Percentiles rank a stretch among this genome's conserved stretches.
phyloP scores from a whole-genome alignment of 2,797 vertebrate species.

The Tenualosa ilisha region DNA sequence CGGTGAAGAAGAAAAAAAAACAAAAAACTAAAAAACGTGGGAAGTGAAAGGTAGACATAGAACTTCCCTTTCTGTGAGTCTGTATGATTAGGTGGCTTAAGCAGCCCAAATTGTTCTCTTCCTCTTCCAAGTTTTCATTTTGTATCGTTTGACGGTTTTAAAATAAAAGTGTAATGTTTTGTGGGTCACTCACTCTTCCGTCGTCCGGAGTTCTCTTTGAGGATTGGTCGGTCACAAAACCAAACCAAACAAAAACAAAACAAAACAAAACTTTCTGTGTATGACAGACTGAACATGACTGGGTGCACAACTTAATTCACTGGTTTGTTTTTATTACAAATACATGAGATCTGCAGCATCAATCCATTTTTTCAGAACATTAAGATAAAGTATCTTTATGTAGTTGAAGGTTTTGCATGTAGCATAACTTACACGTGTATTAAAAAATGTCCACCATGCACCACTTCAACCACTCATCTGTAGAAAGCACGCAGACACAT shows the following conservation, averaged over 20 bases:
- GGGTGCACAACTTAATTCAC: background rate
- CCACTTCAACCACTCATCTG: background rate
- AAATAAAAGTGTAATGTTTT: slow-evolving; percentile 77
- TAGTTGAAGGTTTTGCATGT: background rate
- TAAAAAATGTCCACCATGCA: slow-evolving; percentile 9
- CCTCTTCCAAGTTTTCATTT: slow-evolving; percentile 68
- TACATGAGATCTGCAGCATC: background rate
- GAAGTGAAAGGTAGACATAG: slow-evolving; percentile 1
- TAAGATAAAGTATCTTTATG: background rate
- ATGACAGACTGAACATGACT: background rate
- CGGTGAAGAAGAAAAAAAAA: background rate
- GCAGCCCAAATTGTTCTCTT: slow-evolving; percentile 67
- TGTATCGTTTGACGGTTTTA: slow-evolving; percentile 79
- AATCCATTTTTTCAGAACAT: background rate
- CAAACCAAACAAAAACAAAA: too few species aligned
- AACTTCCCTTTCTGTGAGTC: slow-evolving; percentile 43
- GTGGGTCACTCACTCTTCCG: slow-evolving; percentile 43
- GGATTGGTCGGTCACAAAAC: background rate
- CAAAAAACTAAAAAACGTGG: slow-evolving; percentile 14
- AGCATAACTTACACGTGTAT: background rate
- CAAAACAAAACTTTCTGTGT: too few species aligned
- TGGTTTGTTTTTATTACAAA: slow-evolving; percentile 11
- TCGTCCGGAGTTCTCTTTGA: background rate
- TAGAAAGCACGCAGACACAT: background rate
- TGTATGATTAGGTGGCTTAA: slow-evolving; percentile 59